Evolutionary conservation across 2,888 invertebrate genomes (phyloP), one percentile per base, ranked within the genome.

Genomic region (Gnatocerus cornutus): DNA sequence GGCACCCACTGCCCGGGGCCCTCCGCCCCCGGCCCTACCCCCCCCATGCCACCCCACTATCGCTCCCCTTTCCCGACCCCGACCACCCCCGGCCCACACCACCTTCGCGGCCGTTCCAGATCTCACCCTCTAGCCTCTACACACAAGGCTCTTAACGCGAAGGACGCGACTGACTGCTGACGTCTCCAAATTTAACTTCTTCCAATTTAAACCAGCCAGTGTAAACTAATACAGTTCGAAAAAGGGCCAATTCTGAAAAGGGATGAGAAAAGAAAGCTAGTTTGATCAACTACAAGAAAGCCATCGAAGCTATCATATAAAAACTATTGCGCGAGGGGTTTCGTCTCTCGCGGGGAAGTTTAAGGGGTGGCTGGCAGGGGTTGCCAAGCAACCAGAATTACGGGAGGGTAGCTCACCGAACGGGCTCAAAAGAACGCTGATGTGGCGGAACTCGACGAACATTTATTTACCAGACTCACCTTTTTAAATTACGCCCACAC

Each of bases 1-100:
- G 83, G 83, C 84, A 84, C 85, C 84, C 85, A 82, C 85, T 83
- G 84, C 85, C 84, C 83, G 84, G 84, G 82, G 84, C 83, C 80
- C 80, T 82, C 79, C 78, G 79, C 80, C 80, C 80, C 79, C 80
- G 77, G 74, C 82, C 81, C 80, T 75, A 74, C 81, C 82, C 80
- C 80, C 82, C 83, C 86, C 84, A 85, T 82, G 75, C 80, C 79
- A 80, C 83, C 83, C 84, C 84, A 82, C 84, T 84, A 79, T 82
- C 82, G 83, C 78, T 80, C 83, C 79, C 79, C 73, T 78, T 74
- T 75, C 74, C 74, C 75, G 63, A 72, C 74, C 73, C 71, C 76
- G 69, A 68, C 75, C 71, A 76, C 72, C 72, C 73, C 76, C 75
- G 75, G 71, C 74, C 73, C 76, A 74, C 76, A 73, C 74, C 74